A percentile compares a stretch with the other conserved stretches of the same genome.
Evolutionary conservation across 1,140 invertebrate species (phyloP).

Genomic region (Copidosoma floridanum): DNA sequence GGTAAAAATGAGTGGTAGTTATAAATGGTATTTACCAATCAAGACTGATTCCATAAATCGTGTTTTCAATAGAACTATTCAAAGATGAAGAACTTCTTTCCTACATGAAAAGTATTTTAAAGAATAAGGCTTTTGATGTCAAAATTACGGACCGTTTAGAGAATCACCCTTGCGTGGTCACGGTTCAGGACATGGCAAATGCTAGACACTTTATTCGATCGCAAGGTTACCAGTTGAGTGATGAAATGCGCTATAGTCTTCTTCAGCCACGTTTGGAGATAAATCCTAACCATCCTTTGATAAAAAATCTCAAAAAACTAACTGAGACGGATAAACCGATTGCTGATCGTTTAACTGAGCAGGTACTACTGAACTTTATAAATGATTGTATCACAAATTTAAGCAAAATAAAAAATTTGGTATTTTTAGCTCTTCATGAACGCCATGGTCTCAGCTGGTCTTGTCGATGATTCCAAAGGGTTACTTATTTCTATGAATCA

Average conservation of each 20-base stretch:
- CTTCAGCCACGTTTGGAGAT: slow-evolving; percentile 91
- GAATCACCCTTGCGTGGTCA: slow-evolving; percentile 89
- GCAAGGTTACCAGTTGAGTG: slow-evolving; percentile 78
- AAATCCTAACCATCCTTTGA: slow-evolving; percentile 89
- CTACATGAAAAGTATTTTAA: slow-evolving; percentile 74
- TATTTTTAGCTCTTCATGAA: slow-evolving; percentile 80
- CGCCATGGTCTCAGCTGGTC: slow-evolving; percentile 91
- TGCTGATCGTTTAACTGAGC: slow-evolving; percentile 81
- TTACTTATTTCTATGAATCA: slow-evolving; percentile 84
- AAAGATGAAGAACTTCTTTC: slow-evolving; percentile 70
- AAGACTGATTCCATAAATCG: too few relatives aligned
- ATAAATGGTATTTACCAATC: too few relatives aligned
- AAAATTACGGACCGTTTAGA: slow-evolving; percentile 82
- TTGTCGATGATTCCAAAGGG: slow-evolving; percentile 88
- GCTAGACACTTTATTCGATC: slow-evolving; percentile 92
- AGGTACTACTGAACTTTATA: slow-evolving; percentile 59
- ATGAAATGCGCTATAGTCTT: slow-evolving; percentile 82
- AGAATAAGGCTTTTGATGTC: slow-evolving; percentile 76
- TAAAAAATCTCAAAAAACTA: slow-evolving; percentile 82
- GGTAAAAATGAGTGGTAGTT: slow-evolving; percentile 38
- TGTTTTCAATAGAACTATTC: slow-evolving; percentile 67
- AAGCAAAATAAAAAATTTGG: neutral
- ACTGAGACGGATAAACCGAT: slow-evolving; percentile 74
- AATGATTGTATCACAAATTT: neutral
- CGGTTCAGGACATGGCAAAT: slow-evolving; percentile 93